Evolutionary conservation across 2,888 invertebrate genomes (phyloP), one percentile per base, ranked within the genome.

Genomic region (Drosophila vallismaia): DNA sequence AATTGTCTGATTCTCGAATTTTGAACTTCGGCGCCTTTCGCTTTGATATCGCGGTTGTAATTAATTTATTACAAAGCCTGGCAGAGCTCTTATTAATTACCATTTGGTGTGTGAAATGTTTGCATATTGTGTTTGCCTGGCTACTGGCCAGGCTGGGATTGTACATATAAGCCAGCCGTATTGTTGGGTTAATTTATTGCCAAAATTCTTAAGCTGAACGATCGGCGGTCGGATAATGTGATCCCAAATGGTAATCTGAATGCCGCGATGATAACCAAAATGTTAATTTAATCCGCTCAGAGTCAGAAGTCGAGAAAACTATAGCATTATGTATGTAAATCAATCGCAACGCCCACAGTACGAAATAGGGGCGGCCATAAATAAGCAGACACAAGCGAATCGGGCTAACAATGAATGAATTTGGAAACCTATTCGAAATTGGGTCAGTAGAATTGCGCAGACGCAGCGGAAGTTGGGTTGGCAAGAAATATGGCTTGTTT

Each of bases 361-460:
- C 40, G 9, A 54, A 49, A 57, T 56, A 63, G 29, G 59, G 50
- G 42, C 53, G 64, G 59, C 36, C 60, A 81, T 79, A 79, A 81
- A 79, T 70, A 69, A 69, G 40, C 52, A 46, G 51, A 44, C 31
- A 49, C 53, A 50, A 56, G 52, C 45, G 44, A 63, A 52, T 31
- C 66, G 60, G 45, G 12, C 48, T 28, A 53, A 57, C 59, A 72
- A 67, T 67, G 74, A 68, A 69, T 48, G 40, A 46, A 58, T 79
- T 66, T 76, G 48, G 60, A 73, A 78, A 74, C 68, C 51, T 24
- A 51, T 71, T 55, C 50, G 52, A 80, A 86, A 75, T 71, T 76
- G 51, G 84, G 84, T 86, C 86, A 83, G 51, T 48, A 82, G 79
- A 79, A 84, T 81, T 79, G 79, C 78, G 77, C 72, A 77, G 77